These are phyloP conservation scores for Oryzias melastigma DNA, from an alignment of 2,113 vertebrate species.

Conservation along the genomic window DNA sequence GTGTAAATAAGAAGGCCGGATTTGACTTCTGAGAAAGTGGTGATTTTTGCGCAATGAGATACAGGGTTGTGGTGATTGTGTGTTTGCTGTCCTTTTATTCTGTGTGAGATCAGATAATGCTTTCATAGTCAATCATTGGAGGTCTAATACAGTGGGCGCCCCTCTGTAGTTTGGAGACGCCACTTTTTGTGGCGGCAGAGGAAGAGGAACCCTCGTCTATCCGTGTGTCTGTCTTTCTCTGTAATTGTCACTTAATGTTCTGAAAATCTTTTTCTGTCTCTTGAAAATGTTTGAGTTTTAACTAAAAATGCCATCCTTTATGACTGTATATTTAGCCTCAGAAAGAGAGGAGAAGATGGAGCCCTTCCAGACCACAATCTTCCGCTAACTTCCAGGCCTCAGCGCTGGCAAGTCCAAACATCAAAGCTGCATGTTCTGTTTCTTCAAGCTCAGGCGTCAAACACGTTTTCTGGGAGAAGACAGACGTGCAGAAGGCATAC, in stretches of 20 bases:
- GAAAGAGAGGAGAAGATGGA: slow-evolving; percentile 58
- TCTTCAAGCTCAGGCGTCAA: slow-evolving; percentile 52
- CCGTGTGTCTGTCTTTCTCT: slow-evolving; percentile 62
- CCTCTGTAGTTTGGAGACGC: slow-evolving; percentile 65
- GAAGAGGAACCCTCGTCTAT: slow-evolving; percentile 52
- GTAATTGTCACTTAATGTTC: slow-evolving; percentile 80
- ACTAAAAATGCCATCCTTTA: slow-evolving; percentile 74
- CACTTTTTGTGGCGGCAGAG: slow-evolving; percentile 65
- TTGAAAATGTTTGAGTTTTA: slow-evolving; percentile 63
- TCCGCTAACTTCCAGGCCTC: slow-evolving; percentile 57
- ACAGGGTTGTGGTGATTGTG: slow-evolving; percentile 51
- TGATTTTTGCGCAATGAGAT: slow-evolving; percentile 49
- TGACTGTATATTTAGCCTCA: slow-evolving; percentile 74
- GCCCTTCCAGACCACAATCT: slow-evolving; percentile 62
- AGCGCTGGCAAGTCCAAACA: slow-evolving; percentile 34
- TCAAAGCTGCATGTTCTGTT: slow-evolving; percentile 52
- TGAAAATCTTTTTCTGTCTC: slow-evolving; percentile 53
- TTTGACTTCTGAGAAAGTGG: slow-evolving; percentile 48
- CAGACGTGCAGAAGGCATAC: slow-evolving; percentile 24
- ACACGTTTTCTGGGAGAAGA: slow-evolving; percentile 44
- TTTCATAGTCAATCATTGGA: slow-evolving; percentile 65
- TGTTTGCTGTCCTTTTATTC: slow-evolving; percentile 54
- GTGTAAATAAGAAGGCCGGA: slow-evolving; percentile 34
- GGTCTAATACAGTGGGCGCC: slow-evolving; percentile 69
- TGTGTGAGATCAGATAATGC: slow-evolving; percentile 64